Evolutionary conservation across 2,113 vertebrate genomes (phyloP), one percentile per base, ranked within the genome.

Genomic region (Myiopsitta monachus): DNA sequence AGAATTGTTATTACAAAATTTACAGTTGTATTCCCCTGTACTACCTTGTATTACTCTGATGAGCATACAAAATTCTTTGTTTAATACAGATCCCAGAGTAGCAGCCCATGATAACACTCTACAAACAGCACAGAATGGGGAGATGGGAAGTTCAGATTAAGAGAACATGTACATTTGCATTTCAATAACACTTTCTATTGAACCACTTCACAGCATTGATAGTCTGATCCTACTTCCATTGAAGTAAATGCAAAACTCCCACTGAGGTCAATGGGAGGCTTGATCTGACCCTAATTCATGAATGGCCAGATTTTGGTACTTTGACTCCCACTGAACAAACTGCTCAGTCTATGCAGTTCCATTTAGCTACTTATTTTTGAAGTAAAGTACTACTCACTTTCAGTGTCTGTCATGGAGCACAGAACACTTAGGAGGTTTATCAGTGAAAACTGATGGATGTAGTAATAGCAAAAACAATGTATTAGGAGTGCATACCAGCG

Each of bases 141-240:
- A 94, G 95, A 96, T 96, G 44, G 74, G 92, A 95, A 93, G n/a
- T 79, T 72, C 47, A 88, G 95, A 96, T 97, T 92, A 92, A 84
- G 76, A 88, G 90, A 94, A 78, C 30, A 21, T 1, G 1, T 6
- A 33, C 33, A 95, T 97, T 97, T 95, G 86, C 96, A 96, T 96
- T 93, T 95, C 92, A 97, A 92, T 90, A 36, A 49, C 36, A 15
- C 61, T 90, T 52, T 63, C 55, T 75, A 52, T 46, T 95, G 90
- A 93, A 66, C 41, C 77, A 64, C 54, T 92, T 88, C 69, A 90
- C 90, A 38, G 49, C 74, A 73, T 4, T 90, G 83, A 86, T 78
- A 77, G 18, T 62, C 36, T 51, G 73, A 87, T 69, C 46, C 66
- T 70, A 44, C 51, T 82, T 72, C 62, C 74, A 76, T 28, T 92